These are phyloP conservation scores for Mastomys coucha DNA, from an alignment of 2,113 vertebrate genomes.

Conservation along the genomic window DNA sequence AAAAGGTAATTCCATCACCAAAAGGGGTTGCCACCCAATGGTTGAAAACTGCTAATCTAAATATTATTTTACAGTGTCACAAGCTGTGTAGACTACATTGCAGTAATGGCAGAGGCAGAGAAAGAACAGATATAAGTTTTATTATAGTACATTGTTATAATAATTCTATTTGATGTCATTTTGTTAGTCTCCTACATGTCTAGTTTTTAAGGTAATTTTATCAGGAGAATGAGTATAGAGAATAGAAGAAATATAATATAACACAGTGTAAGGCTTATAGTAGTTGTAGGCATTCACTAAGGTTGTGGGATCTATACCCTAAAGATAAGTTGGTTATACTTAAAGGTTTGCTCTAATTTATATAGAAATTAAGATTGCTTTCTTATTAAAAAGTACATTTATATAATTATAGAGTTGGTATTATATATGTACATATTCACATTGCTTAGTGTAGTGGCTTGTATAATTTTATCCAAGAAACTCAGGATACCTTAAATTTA, in stretches of 20 bases:
- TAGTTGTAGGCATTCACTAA: neutral
- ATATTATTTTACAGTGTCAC: neutral
- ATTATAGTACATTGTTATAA: neutral
- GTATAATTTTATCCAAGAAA: neutral
- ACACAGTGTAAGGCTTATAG: neutral
- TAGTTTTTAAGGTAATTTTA: neutral
- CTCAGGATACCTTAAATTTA: slow-evolving; percentile 11
- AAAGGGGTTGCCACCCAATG: neutral
- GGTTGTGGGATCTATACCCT: neutral
- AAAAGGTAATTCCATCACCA: neutral
- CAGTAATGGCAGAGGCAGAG: neutral
- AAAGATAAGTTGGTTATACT: neutral
- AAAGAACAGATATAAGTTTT: neutral
- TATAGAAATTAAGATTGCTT: slow-evolving; percentile 22
- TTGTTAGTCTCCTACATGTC: neutral
- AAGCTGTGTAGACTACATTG: neutral
- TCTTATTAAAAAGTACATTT: neutral
- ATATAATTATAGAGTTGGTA: neutral
- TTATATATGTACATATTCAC: neutral
- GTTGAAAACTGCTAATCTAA: neutral
- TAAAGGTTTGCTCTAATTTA: neutral
- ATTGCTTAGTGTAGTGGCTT: neutral
- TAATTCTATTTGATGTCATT: neutral
- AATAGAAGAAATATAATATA: neutral
- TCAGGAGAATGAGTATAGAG: neutral